These are phyloP conservation scores for Exaiptasia diaphana DNA, from an alignment of 64 coral and sea anemone species.

Conservation along the genomic window DNA sequence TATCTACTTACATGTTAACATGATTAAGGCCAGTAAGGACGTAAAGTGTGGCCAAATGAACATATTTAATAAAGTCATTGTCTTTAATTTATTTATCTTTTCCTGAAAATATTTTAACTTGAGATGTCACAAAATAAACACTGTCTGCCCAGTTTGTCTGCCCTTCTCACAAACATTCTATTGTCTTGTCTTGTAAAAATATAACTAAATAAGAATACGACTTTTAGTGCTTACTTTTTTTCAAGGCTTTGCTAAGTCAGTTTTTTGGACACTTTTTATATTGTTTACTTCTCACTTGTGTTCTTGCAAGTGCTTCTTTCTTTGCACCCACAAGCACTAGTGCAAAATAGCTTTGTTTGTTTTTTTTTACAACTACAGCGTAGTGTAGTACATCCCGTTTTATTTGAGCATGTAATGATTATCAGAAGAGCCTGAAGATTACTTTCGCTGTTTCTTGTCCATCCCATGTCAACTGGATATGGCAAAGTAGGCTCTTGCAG, in stretches of 20 bases:
- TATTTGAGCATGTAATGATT: slow-evolving; percentile 36
- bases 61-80: too few species aligned
- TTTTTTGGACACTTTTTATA: background rate
- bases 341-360: slow-evolving; percentile 24
- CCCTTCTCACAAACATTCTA: too few species aligned
- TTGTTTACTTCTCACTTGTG: background rate
- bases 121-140: too few species aligned
- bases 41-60: too few species aligned
- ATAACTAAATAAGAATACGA: too few species aligned
- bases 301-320: slow-evolving; percentile 27
- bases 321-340: background rate
- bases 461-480: slow-evolving; percentile 23
- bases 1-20: too few species aligned
- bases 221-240: too few species aligned
- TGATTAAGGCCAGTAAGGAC: too few species aligned
- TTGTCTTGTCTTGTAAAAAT: too few species aligned
- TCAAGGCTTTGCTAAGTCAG: background rate
- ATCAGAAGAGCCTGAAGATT: slow-evolving; percentile 8
- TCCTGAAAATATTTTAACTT: too few species aligned
- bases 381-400: slow-evolving; percentile 32
- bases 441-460: slow-evolving; percentile 8
- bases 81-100: too few species aligned
- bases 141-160: too few species aligned
- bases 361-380: slow-evolving; percentile 31
- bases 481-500: background rate